Conservation (phyloP, 2,797 vertebrate species). For the Masticophis lateralis region DNA sequence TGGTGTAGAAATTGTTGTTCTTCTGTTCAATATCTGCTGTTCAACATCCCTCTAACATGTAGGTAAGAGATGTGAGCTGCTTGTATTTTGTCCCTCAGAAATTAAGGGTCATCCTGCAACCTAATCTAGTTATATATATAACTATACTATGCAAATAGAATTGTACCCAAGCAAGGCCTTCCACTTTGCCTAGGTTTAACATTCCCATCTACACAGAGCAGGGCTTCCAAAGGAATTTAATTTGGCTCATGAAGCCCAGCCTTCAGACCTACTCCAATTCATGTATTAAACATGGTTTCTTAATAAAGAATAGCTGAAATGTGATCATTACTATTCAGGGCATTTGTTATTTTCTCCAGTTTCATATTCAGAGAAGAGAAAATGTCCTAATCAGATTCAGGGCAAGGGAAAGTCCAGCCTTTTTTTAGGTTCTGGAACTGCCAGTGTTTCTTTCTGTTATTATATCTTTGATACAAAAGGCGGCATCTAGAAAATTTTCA, state of each 20-base stretch:
- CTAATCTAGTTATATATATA: neutral
- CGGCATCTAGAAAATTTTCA: neutral
- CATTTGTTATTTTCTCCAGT: neutral
- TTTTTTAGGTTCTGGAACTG: too few relatives aligned
- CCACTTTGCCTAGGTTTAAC: neutral
- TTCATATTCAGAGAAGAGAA: neutral
- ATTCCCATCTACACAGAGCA: neutral
- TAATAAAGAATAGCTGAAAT: neutral
- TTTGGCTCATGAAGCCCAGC: neutral
- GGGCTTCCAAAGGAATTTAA: neutral
- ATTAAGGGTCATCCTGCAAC: neutral
- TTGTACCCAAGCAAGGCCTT: neutral
- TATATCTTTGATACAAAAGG: neutral
- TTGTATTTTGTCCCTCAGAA: neutral
- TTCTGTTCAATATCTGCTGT: neutral
- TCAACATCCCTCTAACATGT: neutral
- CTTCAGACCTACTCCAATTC: neutral
- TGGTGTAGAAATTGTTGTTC: neutral
- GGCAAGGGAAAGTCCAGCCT: neutral
- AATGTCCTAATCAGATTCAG: neutral
- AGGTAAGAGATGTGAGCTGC: neutral
- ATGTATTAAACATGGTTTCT: neutral
- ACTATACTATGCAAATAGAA: neutral
- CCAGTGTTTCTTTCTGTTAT: neutral
- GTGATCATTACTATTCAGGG: neutral